A percentile compares a stretch with the other conserved stretches of the same genome.
These are phyloP conservation scores for Sardina pilchardus DNA, from an alignment of 2,113 vertebrate genomes.

Conservation along the genomic window DNA sequence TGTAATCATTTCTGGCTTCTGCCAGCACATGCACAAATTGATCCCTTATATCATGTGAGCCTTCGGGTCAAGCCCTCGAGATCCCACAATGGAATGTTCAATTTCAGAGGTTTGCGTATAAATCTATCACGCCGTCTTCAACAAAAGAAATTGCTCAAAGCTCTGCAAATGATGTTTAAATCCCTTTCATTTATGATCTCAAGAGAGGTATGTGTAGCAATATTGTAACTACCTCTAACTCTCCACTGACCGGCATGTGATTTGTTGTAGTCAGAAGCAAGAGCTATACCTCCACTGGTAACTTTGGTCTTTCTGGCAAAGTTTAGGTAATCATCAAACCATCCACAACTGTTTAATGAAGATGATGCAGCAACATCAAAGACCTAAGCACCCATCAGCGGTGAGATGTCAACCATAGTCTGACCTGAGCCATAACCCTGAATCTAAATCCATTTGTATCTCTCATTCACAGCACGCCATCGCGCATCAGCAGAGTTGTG, in stretches of 20 bases:
- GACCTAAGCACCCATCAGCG: neutral
- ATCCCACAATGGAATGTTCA: conserved; percentile 38
- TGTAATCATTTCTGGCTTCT: conserved; percentile 8
- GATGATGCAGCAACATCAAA: neutral
- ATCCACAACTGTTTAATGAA: neutral
- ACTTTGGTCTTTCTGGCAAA: neutral
- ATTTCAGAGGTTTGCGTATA: conserved; percentile 19
- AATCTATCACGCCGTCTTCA: conserved; percentile 27
- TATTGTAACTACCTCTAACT: conserved; percentile 4
- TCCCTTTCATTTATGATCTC: neutral
- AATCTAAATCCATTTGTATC: neutral
- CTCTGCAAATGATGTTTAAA: conserved; percentile 15
- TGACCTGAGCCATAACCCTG: neutral
- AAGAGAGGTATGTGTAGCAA: neutral
- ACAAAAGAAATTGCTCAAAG: conserved; percentile 1
- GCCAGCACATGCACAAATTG: conserved; percentile 24
- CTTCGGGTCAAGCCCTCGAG: conserved; percentile 15
- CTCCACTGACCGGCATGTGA: neutral
- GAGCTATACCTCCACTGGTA: neutral
- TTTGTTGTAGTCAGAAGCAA: neutral
- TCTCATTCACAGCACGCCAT: neutral
- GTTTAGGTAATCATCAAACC: neutral
- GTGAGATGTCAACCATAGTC: neutral
- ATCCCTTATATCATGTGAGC: conserved; percentile 16
- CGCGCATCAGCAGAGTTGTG: neutral